These are phyloP conservation scores for Alligator mississippiensis DNA, from an alignment of 2,113 vertebrate genomes.

Conservation along the genomic window DNA sequence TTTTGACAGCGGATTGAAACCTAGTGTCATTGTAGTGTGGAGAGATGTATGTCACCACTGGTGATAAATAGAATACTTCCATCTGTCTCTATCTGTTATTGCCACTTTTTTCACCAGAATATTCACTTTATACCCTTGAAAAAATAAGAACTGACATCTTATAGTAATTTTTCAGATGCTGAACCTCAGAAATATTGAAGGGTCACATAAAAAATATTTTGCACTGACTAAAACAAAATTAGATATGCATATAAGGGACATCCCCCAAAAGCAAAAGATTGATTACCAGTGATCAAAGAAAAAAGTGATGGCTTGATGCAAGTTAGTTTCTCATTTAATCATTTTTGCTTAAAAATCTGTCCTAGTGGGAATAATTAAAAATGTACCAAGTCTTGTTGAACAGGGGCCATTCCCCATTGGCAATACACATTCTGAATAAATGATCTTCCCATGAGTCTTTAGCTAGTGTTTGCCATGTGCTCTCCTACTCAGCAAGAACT, in stretches of 20 bases:
- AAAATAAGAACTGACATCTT: background rate
- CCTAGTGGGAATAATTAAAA: conserved; percentile 15
- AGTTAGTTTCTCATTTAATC: background rate
- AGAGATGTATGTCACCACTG: background rate
- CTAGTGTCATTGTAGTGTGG: background rate
- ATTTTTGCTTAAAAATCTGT: background rate
- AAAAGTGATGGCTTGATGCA: conserved; percentile 12
- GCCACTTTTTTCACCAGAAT: background rate
- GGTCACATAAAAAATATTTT: background rate
- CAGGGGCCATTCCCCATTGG: background rate
- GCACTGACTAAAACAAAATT: background rate
- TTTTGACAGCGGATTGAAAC: background rate
- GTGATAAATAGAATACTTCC: background rate
- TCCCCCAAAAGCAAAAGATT: conserved; percentile 2
- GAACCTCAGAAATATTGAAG: conserved; percentile 10
- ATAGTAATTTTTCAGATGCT: background rate
- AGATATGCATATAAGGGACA: background rate
- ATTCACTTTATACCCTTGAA: background rate
- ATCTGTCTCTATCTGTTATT: background rate
- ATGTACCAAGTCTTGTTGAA: background rate
- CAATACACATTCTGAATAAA: background rate
- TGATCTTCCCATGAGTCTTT: background rate
- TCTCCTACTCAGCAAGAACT: background rate
- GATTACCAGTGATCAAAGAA: conserved; percentile 56
- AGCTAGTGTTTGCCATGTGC: background rate